Evolutionary conservation across 2,797 vertebrate species (phyloP).

Genomic region (Neosilurus mollespiculum): DNA sequence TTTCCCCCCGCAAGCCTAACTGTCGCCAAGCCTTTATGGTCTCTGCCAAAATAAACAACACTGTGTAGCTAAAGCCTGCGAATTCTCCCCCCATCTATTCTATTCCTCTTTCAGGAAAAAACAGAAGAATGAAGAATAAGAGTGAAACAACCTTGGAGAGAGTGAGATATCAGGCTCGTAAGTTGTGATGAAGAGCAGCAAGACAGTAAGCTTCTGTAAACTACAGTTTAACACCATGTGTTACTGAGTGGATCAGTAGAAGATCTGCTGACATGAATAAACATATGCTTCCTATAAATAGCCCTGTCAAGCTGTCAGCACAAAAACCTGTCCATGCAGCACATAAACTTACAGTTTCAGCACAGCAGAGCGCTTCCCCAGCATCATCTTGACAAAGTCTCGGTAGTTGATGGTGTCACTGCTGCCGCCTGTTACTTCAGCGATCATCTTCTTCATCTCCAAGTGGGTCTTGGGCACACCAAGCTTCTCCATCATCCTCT

Average conservation of each 20-base stretch:
- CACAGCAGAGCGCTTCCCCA: constrained; percentile 93
- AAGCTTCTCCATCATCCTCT: constrained; percentile 99
- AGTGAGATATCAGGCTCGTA: not conserved
- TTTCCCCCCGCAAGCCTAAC: constrained; percentile 34
- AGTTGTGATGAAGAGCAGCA: not conserved
- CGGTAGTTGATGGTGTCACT: constrained; percentile 93
- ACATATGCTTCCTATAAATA: constrained; percentile 44
- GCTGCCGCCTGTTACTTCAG: constrained; percentile 87
- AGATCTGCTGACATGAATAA: constrained; percentile 52
- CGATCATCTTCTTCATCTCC: constrained; percentile 96
- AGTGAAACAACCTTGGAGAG: constrained; percentile 28
- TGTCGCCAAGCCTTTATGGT: constrained; percentile 54
- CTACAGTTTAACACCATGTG: not conserved
- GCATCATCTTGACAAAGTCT: constrained; percentile 96
- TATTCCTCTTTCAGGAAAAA: constrained; percentile 41
- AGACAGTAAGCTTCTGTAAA: not conserved
- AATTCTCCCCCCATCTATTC: constrained; percentile 12
- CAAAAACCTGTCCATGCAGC: constrained; percentile 6
- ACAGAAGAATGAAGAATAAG: constrained; percentile 35
- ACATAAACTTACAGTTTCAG: constrained; percentile 88
- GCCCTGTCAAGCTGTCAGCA: constrained; percentile 14
- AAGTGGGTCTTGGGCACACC: constrained; percentile 95
- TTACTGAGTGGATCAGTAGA: constrained; percentile 38
- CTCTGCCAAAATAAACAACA: constrained; percentile 45
- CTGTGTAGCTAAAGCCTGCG: not conserved